phyloP scores from a whole-genome alignment of 2,797 vertebrate genomes.

The Poeciliopsis paucimaculata region DNA sequence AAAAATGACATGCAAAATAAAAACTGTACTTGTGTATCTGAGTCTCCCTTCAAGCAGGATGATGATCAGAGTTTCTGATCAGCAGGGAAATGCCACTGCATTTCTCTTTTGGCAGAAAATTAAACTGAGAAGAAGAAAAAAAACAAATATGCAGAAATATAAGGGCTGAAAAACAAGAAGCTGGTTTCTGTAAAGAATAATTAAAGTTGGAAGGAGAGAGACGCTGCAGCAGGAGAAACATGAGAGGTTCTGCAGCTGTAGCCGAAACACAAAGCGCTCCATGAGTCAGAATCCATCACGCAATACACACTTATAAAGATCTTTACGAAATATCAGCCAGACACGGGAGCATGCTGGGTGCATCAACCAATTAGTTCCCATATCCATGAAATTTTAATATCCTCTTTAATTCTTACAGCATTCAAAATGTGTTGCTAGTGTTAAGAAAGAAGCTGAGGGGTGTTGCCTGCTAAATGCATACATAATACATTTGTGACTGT shows the following conservation, averaged over 20 bases:
- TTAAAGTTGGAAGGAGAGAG: slow-evolving; percentile 20
- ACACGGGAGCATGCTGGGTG: slow-evolving; percentile 15
- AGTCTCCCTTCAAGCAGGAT: not conserved
- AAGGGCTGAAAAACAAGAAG: not conserved
- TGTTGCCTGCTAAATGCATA: slow-evolving; percentile 10
- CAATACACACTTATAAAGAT: slow-evolving; percentile 39
- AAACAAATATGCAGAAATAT: not conserved
- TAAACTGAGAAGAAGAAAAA: not conserved
- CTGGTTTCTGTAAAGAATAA: slow-evolving; percentile 8
- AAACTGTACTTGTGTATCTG: not conserved
- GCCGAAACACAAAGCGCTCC: slow-evolving; percentile 19
- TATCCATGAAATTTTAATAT: slow-evolving; percentile 49
- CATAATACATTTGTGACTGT: slow-evolving; percentile 14
- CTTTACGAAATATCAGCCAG: slow-evolving; percentile 39
- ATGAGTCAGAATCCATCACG: slow-evolving; percentile 42
- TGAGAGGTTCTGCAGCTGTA: not conserved
- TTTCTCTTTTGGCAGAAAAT: not conserved
- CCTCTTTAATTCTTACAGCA: slow-evolving; percentile 34
- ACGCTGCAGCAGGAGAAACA: slow-evolving; percentile 17
- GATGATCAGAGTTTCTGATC: not conserved
- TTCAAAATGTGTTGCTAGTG: slow-evolving; percentile 1
- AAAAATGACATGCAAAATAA: not conserved
- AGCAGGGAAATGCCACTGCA: not conserved
- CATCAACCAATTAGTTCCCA: slow-evolving; percentile 37
- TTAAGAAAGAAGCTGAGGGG: not conserved